A percentile compares a stretch with the other conserved stretches of the same genome.
Evolutionary conservation across 2,888 invertebrate species (phyloP).

Genomic region (Desoria tigrina): DNA sequence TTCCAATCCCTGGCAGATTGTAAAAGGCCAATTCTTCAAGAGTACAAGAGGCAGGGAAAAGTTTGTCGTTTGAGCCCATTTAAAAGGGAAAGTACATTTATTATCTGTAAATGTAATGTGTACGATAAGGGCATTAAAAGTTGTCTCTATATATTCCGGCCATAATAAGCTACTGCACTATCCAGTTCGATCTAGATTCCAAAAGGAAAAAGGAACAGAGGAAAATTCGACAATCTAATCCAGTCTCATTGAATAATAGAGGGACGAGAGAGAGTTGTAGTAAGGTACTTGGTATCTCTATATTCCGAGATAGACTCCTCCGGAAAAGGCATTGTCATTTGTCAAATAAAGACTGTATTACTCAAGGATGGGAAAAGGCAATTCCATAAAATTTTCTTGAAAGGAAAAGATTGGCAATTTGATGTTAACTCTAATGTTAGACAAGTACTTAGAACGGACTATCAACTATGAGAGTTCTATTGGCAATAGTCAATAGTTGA

Average conservation of each 20-base stretch:
- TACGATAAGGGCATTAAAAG: constrained; percentile 18
- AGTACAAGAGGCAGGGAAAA: not conserved
- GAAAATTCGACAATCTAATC: too few species aligned
- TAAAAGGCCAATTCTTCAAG: too few species aligned
- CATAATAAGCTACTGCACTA: too few species aligned
- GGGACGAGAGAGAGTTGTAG: too few species aligned
- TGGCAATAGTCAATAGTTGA: too few species aligned
- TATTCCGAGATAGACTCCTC: too few species aligned
- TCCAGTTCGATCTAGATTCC: too few species aligned
- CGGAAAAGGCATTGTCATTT: constrained; percentile 14
- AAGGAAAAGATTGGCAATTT: constrained; percentile 23
- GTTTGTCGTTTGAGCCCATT: constrained; percentile 8
- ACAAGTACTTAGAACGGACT: not conserved
- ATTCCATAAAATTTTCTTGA: constrained; percentile 20
- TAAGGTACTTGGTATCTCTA: too few species aligned
- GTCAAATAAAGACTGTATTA: constrained; percentile 21
- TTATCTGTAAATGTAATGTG: constrained; percentile 11
- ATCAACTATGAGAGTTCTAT: too few species aligned
- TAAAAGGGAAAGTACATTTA: constrained; percentile 14
- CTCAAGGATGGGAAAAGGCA: constrained; percentile 15
- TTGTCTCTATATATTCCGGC: not conserved
- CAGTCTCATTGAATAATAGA: too few species aligned
- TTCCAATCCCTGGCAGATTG: too few species aligned
- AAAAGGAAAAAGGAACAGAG: too few species aligned
- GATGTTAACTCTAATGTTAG: constrained; percentile 17